Percentiles rank a stretch among this genome's conserved stretches.
phyloP scores from a whole-genome alignment of 2,113 vertebrate species.

The Numenius arquata region DNA sequence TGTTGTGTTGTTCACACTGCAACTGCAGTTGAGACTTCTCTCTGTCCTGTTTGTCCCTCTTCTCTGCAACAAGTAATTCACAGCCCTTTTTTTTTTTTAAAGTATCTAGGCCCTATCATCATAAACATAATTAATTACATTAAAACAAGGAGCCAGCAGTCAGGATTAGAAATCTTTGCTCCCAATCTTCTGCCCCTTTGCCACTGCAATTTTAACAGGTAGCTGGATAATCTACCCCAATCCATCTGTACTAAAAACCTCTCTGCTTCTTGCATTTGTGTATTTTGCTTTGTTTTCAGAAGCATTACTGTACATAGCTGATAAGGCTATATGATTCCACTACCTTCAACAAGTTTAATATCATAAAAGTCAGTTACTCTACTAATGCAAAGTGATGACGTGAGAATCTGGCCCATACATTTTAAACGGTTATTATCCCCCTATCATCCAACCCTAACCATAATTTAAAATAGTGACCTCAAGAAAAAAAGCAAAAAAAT shows the following conservation, averaged over 20 bases:
- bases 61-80: neutral
- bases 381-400: neutral
- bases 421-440: neutral
- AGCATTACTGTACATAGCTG: neutral
- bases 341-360: neutral
- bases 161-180: neutral
- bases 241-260: neutral
- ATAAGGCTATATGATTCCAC: neutral
- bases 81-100: neutral
- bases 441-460: neutral
- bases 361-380: neutral
- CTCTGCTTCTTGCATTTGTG: neutral
- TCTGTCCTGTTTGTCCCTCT: neutral
- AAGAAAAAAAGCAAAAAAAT: neutral
- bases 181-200: neutral
- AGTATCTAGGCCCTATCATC: neutral
- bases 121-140: neutral
- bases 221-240: neutral
- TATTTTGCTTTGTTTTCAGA: neutral
- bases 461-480: neutral
- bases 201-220: neutral
- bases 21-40: neutral
- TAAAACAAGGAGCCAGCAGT: neutral
- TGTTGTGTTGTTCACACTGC: neutral
- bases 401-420: neutral